Evolutionary conservation across 1,140 invertebrate species (phyloP).

Genomic region (Procambarus virginalis): DNA sequence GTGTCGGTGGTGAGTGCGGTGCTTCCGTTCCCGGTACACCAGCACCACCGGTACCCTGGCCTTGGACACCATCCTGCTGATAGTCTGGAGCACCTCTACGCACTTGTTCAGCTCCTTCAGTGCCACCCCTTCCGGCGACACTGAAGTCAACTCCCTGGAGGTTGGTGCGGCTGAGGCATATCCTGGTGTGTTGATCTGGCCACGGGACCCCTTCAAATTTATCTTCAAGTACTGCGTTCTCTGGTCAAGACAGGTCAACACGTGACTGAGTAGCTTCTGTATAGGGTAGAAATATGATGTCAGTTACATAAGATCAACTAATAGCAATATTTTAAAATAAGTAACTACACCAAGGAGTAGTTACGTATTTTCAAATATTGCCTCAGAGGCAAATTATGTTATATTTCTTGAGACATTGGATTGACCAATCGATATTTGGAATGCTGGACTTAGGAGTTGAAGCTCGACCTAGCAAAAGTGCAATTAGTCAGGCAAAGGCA

Average conservation of each 20-base stretch:
- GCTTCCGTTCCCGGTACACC: conserved; percentile 62
- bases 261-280: conserved; percentile 61
- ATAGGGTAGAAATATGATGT: background rate
- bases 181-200: background rate
- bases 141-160: background rate
- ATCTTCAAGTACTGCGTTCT: conserved; percentile 20
- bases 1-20: conserved; percentile 65
- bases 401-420: too few species aligned
- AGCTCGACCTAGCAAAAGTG: too few species aligned
- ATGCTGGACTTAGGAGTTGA: too few species aligned
- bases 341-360: too few species aligned
- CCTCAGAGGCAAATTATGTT: too few species aligned
- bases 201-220: conserved; percentile 23
- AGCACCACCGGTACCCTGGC: conserved; percentile 60
- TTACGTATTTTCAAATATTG: too few species aligned
- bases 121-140: conserved; percentile 1
- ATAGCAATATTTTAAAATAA: too few species aligned
- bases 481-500: too few species aligned
- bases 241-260: conserved; percentile 42
- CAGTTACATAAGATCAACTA: too few species aligned
- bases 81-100: conserved; percentile 49
- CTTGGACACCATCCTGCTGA: conserved; percentile 50
- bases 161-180: background rate
- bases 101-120: conserved; percentile 8
- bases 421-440: too few species aligned